These are phyloP conservation scores for Orthosia gracilis DNA, from an alignment of 2,888 invertebrate species.

Conservation along the genomic window DNA sequence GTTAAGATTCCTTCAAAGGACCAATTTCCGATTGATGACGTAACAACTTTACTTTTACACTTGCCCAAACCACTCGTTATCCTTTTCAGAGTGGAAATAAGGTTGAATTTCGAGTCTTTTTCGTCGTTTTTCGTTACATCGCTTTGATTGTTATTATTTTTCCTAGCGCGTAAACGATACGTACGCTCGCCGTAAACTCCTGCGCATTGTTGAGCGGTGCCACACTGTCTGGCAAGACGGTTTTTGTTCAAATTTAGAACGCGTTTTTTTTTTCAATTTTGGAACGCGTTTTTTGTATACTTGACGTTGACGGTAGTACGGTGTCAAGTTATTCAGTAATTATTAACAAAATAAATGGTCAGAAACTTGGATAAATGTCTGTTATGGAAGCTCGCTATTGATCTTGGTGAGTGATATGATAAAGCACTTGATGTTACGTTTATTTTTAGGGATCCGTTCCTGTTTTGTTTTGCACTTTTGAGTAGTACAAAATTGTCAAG, in stretches of 20 bases:
- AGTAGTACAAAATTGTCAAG: no score
- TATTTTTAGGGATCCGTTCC: neutral
- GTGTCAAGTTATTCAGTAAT: conserved; percentile 62
- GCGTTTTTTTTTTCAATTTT: conserved; percentile 73
- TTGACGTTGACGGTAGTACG: conserved; percentile 75
- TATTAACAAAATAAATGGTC: conserved; percentile 57
- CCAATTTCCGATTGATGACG: conserved; percentile 41
- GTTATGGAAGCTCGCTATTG: conserved; percentile 31
- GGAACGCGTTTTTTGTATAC: conserved; percentile 77
- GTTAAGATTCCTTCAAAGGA: conserved; percentile 59
- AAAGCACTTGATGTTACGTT: conserved; percentile 2
- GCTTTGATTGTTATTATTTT: conserved; percentile 67
- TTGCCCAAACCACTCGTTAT: neutral
- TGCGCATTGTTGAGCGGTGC: conserved; percentile 84
- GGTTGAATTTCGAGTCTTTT: conserved; percentile 13
- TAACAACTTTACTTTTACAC: conserved; percentile 35
- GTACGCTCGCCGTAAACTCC: conserved; percentile 71
- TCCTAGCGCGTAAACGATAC: conserved; percentile 73
- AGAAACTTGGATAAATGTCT: conserved; percentile 14
- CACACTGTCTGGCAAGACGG: conserved; percentile 83
- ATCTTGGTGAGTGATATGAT: conserved; percentile 28
- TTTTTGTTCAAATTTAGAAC: conserved; percentile 72
- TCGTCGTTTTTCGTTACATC: neutral
- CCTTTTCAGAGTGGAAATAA: neutral
- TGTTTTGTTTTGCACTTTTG: no score